A percentile compares a stretch with the other conserved stretches of the same genome.
phyloP scores from a whole-genome alignment of 2,113 vertebrate genomes.

The Salvelinus namaycush region DNA sequence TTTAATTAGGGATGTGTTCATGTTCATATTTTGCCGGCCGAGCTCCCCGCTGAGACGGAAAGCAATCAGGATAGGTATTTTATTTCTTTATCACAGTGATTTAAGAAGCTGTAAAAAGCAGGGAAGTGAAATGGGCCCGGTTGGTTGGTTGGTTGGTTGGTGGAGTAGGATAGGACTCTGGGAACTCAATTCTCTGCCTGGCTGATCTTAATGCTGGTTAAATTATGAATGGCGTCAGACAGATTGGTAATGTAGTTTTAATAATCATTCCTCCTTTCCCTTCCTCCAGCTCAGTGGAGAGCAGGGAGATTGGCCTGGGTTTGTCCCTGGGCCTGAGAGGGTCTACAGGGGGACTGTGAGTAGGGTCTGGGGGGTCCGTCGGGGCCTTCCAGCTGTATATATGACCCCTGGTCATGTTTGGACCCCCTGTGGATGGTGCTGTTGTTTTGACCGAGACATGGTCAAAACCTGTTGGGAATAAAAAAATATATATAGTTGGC shows the following conservation, averaged over 20 bases:
- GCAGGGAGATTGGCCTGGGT: neutral
- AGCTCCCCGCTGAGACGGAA: neutral
- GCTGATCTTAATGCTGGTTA: too few relatives aligned
- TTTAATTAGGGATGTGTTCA: neutral
- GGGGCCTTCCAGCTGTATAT: neutral
- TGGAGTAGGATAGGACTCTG: too few relatives aligned
- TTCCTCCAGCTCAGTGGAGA: neutral
- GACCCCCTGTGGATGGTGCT: too few relatives aligned
- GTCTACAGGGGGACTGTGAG: neutral
- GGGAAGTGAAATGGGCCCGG: neutral
- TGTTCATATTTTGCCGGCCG: too few relatives aligned
- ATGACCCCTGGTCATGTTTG: neutral
- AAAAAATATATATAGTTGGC: too few relatives aligned
- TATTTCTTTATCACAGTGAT: neutral
- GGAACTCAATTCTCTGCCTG: too few relatives aligned
- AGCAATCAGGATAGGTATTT: neutral
- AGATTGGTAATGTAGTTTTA: conserved; percentile 63
- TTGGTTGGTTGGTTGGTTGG: too few relatives aligned
- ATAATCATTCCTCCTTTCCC: neutral
- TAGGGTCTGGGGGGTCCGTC: neutral
- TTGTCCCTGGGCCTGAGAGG: neutral
- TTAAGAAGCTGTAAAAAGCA: neutral
- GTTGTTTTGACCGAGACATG: neutral
- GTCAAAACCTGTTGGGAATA: neutral
- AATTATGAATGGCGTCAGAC: conserved; percentile 50